Evolutionary conservation across 2,888 invertebrate genomes (phyloP).

Genomic region (Epirrhoe tristata): DNA sequence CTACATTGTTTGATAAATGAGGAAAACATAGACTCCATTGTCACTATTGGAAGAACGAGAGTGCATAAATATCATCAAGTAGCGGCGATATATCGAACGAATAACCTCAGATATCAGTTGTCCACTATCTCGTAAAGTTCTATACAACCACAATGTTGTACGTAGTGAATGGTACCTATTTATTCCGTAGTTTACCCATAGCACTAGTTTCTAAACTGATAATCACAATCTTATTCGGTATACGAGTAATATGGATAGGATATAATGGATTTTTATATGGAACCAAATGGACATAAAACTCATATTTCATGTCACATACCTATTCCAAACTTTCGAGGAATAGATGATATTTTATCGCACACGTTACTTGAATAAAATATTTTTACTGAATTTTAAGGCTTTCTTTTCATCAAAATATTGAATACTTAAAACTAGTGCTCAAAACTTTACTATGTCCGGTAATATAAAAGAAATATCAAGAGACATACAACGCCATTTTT

Average conservation of each 20-base stretch:
- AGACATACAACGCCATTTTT: slow-evolving; percentile 19
- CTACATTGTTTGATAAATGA: background rate
- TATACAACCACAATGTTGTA: slow-evolving; percentile 29
- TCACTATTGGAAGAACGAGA: slow-evolving; percentile 10
- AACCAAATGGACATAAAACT: too few species aligned
- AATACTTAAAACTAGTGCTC: slow-evolving; percentile 1
- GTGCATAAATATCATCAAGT: slow-evolving; percentile 42
- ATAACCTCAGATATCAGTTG: slow-evolving; percentile 54
- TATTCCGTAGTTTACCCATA: background rate
- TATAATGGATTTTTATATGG: too few species aligned
- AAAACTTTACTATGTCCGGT: slow-evolving; percentile 2
- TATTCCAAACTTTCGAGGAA: too few species aligned
- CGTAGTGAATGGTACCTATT: background rate
- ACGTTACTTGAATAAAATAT: too few species aligned
- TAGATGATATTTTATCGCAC: too few species aligned
- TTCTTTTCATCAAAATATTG: too few species aligned
- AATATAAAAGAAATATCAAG: slow-evolving; percentile 11
- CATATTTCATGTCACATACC: too few species aligned
- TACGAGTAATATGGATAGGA: too few species aligned
- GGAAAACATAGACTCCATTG: slow-evolving; percentile 2
- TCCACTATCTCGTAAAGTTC: slow-evolving; percentile 54
- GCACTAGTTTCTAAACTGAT: background rate
- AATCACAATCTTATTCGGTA: too few species aligned
- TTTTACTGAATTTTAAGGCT: too few species aligned
- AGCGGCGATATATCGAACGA: slow-evolving; percentile 58